Base-by-base conservation (phyloP, 2,113 vertebrate species). In the Falcunculus frontatus region DNA sequence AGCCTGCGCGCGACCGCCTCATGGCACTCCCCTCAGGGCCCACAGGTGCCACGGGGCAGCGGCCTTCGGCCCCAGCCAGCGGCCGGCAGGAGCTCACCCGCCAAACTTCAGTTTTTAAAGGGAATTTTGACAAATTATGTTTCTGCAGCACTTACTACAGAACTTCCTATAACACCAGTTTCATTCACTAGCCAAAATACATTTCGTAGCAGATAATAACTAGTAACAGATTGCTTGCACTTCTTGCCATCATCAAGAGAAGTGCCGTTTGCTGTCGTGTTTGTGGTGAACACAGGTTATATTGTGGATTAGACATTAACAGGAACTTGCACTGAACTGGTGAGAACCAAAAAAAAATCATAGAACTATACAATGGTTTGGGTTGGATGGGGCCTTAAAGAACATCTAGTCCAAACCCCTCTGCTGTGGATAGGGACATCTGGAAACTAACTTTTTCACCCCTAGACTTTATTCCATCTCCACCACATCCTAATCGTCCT, bases 41-140 rank as follows among this genome's bases (percentile, higher is more conserved):
- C 19, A 22, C 7, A 12, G 55, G 4, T 0, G 21, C 7, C 4
- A 1, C 1, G 59, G 59, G 22, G 29, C 20, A 0, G n/a, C 7
- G 7, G 7, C 11, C 21, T 29, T 8, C 4, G 1, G 4, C 17
- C 11, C 16, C 42, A 1, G 57, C 21, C 44, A 2, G 2, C 16
- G 6, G 30, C 37, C 29, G 10, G 22, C 44, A 0, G 19, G 4
- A 15, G 4, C 20, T 26, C 4, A 4, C 26, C 8, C 11, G 6
- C 27, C 33, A 8, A 11, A 33, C 2, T 32, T 7, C 0, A 5
- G 19, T 3, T 52, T 59, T 46, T 20, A 16, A 77, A 46, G 30
- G 33, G 13, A 49, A 33, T 56, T 65, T 17, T 29, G n/a, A 37
- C 18, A 44, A 35, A 39, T 25, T 6, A 0, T 2, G 7, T 29